phyloP scores from a whole-genome alignment of 2,113 vertebrate species.

The Dendrocopos noguchii region DNA sequence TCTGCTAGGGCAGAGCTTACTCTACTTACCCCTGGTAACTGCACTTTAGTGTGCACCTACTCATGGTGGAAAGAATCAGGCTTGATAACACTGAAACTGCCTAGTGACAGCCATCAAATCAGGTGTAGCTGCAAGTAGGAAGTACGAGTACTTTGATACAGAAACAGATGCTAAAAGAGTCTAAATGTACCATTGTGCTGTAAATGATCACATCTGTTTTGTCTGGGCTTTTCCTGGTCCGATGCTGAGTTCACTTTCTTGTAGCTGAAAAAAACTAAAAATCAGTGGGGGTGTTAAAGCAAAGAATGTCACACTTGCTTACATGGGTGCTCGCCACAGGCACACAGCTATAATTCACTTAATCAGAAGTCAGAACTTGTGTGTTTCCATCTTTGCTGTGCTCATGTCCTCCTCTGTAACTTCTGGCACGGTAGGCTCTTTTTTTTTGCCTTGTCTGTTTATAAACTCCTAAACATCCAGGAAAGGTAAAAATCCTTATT shows the following conservation, averaged over 20 bases:
- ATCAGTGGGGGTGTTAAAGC: background rate
- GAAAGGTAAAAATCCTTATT: background rate
- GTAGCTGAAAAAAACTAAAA: background rate
- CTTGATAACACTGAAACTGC: background rate
- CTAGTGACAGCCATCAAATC: background rate
- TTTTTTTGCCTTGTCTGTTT: background rate
- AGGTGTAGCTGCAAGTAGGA: background rate
- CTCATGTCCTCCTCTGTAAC: background rate
- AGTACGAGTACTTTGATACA: background rate
- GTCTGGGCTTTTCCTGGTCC: background rate
- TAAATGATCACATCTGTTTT: background rate
- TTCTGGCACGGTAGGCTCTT: background rate
- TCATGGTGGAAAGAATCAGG: background rate
- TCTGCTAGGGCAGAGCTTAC: background rate
- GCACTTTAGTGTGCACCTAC: background rate
- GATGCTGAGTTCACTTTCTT: background rate
- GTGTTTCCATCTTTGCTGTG: background rate
- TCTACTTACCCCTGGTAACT: background rate
- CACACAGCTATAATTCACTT: background rate
- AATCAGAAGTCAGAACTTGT: background rate
- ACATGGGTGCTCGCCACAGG: fast-evolving
- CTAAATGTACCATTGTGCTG: background rate
- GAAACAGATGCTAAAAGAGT: background rate
- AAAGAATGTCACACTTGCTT: background rate
- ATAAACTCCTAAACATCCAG: background rate